phyloP scores from a whole-genome alignment of 2,888 invertebrate species.

The Clivina fossor region DNA sequence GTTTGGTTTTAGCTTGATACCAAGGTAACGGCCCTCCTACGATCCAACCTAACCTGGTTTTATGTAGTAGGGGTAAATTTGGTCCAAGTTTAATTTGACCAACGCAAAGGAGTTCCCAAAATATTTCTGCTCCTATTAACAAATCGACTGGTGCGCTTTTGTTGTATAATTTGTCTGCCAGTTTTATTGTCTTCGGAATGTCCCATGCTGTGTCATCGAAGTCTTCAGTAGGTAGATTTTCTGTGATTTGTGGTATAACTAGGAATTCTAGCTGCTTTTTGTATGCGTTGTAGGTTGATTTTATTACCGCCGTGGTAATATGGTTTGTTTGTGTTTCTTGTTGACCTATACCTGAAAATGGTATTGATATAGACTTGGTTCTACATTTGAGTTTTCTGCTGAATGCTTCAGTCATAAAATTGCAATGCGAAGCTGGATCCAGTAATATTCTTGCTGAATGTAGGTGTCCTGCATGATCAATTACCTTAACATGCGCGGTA shows the following conservation, averaged over 20 bases:
- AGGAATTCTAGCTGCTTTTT: conserved; percentile 29
- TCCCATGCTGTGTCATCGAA: conserved; percentile 27
- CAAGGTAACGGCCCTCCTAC: conserved; percentile 20
- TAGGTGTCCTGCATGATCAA: neutral
- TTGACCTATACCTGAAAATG: conserved; percentile 1
- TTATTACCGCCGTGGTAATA: conserved; percentile 11
- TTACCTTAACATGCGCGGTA: neutral
- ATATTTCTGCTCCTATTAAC: conserved; percentile 36
- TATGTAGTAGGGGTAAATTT: conserved; percentile 16
- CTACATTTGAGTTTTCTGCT: neutral
- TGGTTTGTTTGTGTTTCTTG: conserved; percentile 2
- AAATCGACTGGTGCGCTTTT: conserved; percentile 33
- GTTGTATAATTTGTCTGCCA: conserved; percentile 35
- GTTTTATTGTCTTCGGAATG: conserved; percentile 30
- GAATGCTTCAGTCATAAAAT: neutral
- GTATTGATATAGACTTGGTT: neutral
- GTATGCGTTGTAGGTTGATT: conserved; percentile 31
- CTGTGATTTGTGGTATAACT: conserved; percentile 36
- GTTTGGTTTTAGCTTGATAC: neutral
- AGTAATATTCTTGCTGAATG: conserved; percentile 1
- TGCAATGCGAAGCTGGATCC: neutral
- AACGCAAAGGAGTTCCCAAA: conserved; percentile 34
- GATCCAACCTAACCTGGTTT: conserved; percentile 37
- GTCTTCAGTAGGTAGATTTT: conserved; percentile 31
- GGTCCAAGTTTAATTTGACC: conserved; percentile 20